Evolutionary conservation across 2,113 vertebrate genomes (phyloP).

Genomic region (Phainopepla nitens): DNA sequence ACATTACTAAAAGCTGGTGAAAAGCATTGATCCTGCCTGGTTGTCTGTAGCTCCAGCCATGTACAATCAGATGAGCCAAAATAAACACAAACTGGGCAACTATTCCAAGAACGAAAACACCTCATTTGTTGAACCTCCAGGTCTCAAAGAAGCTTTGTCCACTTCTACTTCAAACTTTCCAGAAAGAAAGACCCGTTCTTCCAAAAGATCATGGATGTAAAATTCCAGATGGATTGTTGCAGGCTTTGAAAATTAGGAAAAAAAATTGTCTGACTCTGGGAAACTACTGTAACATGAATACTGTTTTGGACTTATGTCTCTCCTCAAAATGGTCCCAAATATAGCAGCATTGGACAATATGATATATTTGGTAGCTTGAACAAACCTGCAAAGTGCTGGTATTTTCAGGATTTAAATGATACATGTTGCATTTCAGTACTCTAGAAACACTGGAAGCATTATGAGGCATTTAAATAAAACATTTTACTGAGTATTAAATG

Average conservation of each 20-base stretch:
- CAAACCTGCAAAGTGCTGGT: background rate
- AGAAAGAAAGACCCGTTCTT: slow-evolving; percentile 28
- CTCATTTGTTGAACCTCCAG: slow-evolving; percentile 48
- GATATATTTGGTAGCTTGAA: slow-evolving; percentile 5
- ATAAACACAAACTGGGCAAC: slow-evolving; percentile 36
- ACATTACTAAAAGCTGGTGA: background rate
- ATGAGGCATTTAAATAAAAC: slow-evolving; percentile 21
- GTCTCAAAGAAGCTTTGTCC: slow-evolving; percentile 60
- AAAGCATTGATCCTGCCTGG: slow-evolving; percentile 18
- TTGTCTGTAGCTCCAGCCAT: background rate
- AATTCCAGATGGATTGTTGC: slow-evolving; percentile 49
- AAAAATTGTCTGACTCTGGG: background rate
- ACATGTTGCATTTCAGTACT: background rate
- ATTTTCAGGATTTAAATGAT: slow-evolving; percentile 26
- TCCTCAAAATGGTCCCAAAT: background rate
- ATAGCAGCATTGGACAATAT: background rate
- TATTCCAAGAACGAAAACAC: slow-evolving; percentile 54
- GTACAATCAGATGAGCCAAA: slow-evolving; percentile 16
- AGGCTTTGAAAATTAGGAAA: background rate
- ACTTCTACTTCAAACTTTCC: slow-evolving; percentile 42
- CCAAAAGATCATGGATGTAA: slow-evolving; percentile 19
- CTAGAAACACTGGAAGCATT: slow-evolving; percentile 33
- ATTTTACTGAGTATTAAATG: slow-evolving; percentile 13
- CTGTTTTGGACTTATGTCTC: background rate
- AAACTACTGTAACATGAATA: background rate